A percentile compares a stretch with the other conserved stretches of the same genome.
Conservation (phyloP, 2,797 vertebrate species). For the Notoglanidium macrostoma region DNA sequence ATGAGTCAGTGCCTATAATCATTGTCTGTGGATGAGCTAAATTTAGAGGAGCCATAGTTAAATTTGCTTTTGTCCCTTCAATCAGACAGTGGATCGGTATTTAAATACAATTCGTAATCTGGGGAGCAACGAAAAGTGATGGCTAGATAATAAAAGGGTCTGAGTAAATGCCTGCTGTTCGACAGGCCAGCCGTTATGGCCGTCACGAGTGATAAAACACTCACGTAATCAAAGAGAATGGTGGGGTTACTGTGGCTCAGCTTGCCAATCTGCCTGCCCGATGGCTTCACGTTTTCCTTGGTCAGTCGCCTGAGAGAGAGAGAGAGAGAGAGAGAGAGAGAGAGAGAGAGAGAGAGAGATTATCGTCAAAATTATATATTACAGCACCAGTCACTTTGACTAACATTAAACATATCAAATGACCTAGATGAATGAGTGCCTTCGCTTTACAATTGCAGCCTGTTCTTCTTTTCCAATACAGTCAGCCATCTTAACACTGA, state of each 20-base stretch:
- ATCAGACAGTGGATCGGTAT: neutral
- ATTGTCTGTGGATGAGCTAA: conserved; percentile 14
- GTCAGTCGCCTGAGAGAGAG: conserved; percentile 83
- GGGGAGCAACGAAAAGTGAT: conserved; percentile 48
- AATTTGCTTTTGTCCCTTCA: neutral
- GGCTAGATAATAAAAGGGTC: conserved; percentile 53
- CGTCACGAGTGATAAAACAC: conserved; percentile 63
- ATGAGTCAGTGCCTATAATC: conserved; percentile 12
- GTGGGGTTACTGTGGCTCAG: conserved; percentile 87
- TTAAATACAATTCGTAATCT: conserved; percentile 44
- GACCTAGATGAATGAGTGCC: neutral
- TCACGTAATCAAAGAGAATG: conserved; percentile 86
- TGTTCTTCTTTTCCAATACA: neutral
- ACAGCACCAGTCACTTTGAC: neutral
- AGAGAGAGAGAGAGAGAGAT: conserved; percentile 6
- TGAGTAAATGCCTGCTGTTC: conserved; percentile 42
- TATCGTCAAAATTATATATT: neutral
- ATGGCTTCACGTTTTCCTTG: conserved; percentile 89
- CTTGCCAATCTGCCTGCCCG: conserved; percentile 85
- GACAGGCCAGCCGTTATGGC: conserved; percentile 45
- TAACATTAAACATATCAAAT: neutral
- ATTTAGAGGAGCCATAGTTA: conserved; percentile 23
- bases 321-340: neutral
- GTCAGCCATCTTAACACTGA: neutral
- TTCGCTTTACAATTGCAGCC: neutral